A percentile compares a stretch with the other conserved stretches of the same genome.
These are phyloP conservation scores for Ianthella basta DNA, from an alignment of 37 sponge, comb jelly and placozoan species.

Conservation along the genomic window DNA sequence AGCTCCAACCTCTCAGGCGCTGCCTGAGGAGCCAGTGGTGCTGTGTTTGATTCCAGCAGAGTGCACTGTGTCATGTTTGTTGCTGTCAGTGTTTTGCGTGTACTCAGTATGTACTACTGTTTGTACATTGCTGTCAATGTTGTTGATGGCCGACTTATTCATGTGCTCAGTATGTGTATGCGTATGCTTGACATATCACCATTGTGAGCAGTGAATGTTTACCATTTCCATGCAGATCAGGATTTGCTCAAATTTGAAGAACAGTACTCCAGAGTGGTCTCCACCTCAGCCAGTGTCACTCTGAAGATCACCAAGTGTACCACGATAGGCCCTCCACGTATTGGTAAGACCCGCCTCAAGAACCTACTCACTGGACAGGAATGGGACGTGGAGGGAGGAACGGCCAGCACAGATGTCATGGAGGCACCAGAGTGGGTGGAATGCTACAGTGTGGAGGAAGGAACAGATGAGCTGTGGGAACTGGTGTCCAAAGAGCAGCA, in stretches of 20 bases:
- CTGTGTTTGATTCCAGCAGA: no score
- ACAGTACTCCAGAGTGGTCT: background rate
- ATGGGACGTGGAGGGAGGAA: background rate
- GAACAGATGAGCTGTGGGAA: background rate
- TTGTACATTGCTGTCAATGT: no score
- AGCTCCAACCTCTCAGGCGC: no score
- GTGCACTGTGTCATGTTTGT: no score
- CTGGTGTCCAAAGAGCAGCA: background rate
- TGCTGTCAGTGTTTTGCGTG: no score
- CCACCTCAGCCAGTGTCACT: background rate
- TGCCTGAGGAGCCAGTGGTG: no score
- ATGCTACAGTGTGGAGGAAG: background rate
- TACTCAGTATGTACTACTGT: no score
- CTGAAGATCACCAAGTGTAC: constrained; percentile 26
- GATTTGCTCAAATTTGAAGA: background rate
- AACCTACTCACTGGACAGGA: background rate
- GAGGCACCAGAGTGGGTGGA: constrained; percentile 35
- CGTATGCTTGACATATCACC: no score
- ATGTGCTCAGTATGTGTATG: no score
- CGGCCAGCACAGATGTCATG: constrained; percentile 2
- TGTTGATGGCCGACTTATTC: no score
- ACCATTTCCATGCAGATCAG: no score
- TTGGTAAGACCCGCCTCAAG: constrained; percentile 20
- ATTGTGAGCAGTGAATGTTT: no score
- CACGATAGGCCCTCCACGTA: constrained; percentile 28